Base-by-base conservation (phyloP, 2,113 vertebrate genomes). In the Cnemophilus loriae region DNA sequence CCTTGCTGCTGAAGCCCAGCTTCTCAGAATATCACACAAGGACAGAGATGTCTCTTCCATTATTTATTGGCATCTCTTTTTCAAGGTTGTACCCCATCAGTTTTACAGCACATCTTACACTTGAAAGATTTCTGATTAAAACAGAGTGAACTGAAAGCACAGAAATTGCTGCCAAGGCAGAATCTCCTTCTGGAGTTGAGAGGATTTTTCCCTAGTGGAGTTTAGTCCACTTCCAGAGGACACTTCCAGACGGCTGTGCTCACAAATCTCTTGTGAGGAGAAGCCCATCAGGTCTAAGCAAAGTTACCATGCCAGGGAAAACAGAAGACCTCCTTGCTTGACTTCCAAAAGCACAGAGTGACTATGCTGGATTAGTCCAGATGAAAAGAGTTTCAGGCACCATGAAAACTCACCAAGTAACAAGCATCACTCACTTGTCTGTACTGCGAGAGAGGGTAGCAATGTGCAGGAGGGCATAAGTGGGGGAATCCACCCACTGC, bases 111-210 rank as follows among this genome's bases (percentile, higher is more conserved):
- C 55, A 65, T 73, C 93, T 89, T 91, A 87, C 84, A 96, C 87
- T 95, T 91, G 79, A 95, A 95, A 96, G 67, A 93, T 23, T 91
- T 87, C 75, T 55, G 87, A 96, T 93, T 95, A 94, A 95, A 95
- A 82, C 7, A 85, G 80, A 80, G 42, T 69, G 74, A 94, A 89
- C 17, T 80, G 55, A 32, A 95, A 85, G 82, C 8, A 73, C n/a
- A 80, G 90, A 73, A 91, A 93, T 13, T 28, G 70, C 82, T 94
- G 93, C 79, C 78, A 79, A 95, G 70, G 87, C 50, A 85, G 47
- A 91, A 85, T 80, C 49, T 82, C 59, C 74, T 80, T 61, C 70
- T 56, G 44, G 50, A 87, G 19, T 23, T 4, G 24, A 79, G 49
- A 64, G 33, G 68, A 76, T 67, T 88, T 79, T 53, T 65, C n/a